phyloP scores from a whole-genome alignment of 2,797 vertebrate genomes.

The Falco naumanni region DNA sequence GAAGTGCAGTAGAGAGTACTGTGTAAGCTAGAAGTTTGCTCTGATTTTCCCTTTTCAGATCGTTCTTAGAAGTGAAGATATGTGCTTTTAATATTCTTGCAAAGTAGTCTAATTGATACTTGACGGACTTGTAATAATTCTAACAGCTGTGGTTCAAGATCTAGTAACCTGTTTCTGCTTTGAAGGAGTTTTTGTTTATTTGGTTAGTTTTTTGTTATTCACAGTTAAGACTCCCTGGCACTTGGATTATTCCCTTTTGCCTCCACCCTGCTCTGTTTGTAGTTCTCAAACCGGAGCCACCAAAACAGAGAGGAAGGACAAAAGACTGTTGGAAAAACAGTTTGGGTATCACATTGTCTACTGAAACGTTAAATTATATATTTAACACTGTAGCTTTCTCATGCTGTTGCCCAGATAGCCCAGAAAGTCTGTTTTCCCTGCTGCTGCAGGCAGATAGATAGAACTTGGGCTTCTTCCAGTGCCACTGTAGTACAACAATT shows the following conservation, averaged over 20 bases:
- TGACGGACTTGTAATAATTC: conserved; percentile 25
- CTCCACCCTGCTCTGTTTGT: conserved; percentile 38
- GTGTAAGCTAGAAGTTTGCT: conserved; percentile 30
- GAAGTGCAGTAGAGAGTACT: conserved; percentile 51
- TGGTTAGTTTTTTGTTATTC: background rate
- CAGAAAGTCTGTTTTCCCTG: conserved; percentile 8
- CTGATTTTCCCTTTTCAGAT: conserved; percentile 25
- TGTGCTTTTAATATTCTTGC: background rate
- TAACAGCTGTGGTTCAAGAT: conserved; percentile 27
- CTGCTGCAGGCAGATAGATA: background rate
- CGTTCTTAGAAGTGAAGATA: conserved; percentile 24
- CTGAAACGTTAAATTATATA: background rate
- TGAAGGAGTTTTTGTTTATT: background rate
- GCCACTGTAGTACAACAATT: conserved; percentile 33
- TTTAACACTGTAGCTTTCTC: background rate
- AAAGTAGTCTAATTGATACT: conserved; percentile 44
- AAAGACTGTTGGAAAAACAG: background rate
- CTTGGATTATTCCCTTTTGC: conserved; percentile 33
- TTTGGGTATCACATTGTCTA: background rate
- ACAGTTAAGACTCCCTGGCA: background rate
- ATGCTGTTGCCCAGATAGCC: background rate
- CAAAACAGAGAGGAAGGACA: background rate
- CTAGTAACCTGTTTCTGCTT: conserved; percentile 34
- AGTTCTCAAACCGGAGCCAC: conserved; percentile 4
- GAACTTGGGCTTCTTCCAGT: conserved; percentile 62